Evolutionary conservation across 1,140 invertebrate species (phyloP).

Genomic region (Probaryconus sp.): DNA sequence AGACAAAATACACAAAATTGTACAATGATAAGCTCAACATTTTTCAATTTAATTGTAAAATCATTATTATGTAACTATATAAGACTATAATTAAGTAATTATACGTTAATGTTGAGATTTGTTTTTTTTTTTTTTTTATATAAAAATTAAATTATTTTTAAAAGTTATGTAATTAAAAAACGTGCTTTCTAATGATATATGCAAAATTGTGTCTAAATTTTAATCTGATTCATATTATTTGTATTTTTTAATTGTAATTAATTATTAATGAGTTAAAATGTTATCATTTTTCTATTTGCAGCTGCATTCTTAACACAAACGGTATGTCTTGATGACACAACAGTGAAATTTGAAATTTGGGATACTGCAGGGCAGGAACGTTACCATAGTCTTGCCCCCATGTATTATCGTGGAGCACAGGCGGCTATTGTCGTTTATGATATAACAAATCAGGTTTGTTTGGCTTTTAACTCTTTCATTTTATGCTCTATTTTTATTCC

Average conservation of each 20-base stretch:
- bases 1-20: too few species aligned
- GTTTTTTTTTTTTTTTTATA: too few species aligned
- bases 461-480: neutral
- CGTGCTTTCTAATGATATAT: too few species aligned
- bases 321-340: constrained; percentile 98
- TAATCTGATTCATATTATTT: too few species aligned
- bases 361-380: constrained; percentile 97
- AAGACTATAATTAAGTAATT: too few species aligned
- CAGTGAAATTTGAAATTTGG: constrained; percentile 99
- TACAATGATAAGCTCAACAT: too few species aligned
- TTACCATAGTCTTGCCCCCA: constrained; percentile 99
- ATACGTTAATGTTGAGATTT: too few species aligned
- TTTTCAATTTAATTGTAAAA: too few species aligned
- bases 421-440: constrained; percentile 99
- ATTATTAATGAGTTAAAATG: neutral
- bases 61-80: too few species aligned
- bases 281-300: constrained; percentile 73
- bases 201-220: too few species aligned
- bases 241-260: neutral
- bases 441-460: constrained; percentile 95
- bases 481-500: neutral
- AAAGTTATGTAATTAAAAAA: too few species aligned
- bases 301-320: constrained; percentile 99
- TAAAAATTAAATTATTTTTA: too few species aligned
- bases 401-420: constrained; percentile 99